These are phyloP conservation scores for Drosophila funebris DNA, from an alignment of 1,140 invertebrate species.

Conservation along the genomic window DNA sequence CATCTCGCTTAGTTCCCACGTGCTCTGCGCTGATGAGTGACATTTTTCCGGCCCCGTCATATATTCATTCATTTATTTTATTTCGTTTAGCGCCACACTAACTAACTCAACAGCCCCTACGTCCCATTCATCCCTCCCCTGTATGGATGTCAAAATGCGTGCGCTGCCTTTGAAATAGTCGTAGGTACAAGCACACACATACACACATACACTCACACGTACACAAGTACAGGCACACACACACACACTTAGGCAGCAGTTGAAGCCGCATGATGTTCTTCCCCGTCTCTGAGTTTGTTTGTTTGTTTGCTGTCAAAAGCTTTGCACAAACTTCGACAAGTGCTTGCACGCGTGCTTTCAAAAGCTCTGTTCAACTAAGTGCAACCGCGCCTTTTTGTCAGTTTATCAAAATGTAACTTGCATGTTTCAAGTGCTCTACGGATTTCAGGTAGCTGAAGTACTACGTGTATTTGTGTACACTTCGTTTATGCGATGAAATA, in stretches of 20 bases:
- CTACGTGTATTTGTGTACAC: background rate
- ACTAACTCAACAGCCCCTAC: slow-evolving; percentile 30
- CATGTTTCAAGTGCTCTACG: background rate
- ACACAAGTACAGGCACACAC: background rate
- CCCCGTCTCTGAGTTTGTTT: slow-evolving; percentile 1
- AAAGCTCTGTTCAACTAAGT: slow-evolving; percentile 21
- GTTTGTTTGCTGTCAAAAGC: background rate
- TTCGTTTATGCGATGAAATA: slow-evolving; percentile 8
- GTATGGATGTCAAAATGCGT: slow-evolving; percentile 64
- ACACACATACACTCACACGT: background rate
- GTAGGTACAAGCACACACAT: background rate
- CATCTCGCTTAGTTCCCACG: background rate
- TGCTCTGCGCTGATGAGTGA: slow-evolving; percentile 49
- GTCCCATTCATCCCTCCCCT: background rate
- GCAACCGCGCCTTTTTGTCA: background rate
- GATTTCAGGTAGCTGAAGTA: background rate
- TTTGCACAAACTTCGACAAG: slow-evolving; percentile 2
- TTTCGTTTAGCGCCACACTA: slow-evolving; percentile 71
- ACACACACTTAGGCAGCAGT: no score
- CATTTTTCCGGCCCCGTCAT: slow-evolving; percentile 51
- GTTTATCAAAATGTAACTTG: background rate
- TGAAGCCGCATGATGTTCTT: slow-evolving; percentile 29
- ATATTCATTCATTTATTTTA: slow-evolving; percentile 76
- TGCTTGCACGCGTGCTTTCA: slow-evolving; percentile 8
- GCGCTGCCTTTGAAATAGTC: slow-evolving; percentile 45